A percentile compares a stretch with the other conserved stretches of the same genome.
phyloP scores from a whole-genome alignment of 1,140 invertebrate genomes.

The Monomorium pharaonis region DNA sequence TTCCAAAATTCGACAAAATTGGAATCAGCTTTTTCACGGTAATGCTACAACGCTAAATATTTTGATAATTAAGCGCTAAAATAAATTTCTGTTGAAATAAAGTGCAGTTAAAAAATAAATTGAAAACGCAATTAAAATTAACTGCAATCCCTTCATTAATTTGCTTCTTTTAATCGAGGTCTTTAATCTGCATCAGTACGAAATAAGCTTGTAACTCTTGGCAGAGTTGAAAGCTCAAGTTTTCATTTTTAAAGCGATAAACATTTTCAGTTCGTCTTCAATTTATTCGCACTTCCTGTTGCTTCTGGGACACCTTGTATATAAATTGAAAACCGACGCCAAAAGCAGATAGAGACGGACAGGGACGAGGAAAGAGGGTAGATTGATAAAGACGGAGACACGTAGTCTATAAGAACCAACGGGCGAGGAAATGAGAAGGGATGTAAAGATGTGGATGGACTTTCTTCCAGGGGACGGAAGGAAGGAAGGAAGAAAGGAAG shows the following conservation, averaged over 20 bases:
- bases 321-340: background rate
- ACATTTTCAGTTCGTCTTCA: background rate
- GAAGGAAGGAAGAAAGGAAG: background rate
- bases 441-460: slow-evolving; percentile 13
- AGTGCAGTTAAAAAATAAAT: too few species aligned
- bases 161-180: background rate
- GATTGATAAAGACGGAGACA: slow-evolving; percentile 50
- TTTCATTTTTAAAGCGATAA: background rate
- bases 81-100: background rate
- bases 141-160: background rate
- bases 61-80: background rate
- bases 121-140: too few species aligned
- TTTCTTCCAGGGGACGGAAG: background rate
- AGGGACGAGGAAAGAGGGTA: background rate
- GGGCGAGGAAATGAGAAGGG: slow-evolving; percentile 19
- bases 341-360: background rate
- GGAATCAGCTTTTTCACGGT: background rate
- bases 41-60: background rate
- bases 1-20: background rate
- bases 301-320: background rate
- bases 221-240: too few species aligned
- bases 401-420: slow-evolving; percentile 35
- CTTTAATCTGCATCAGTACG: background rate
- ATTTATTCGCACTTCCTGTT: background rate
- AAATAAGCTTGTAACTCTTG: background rate